Conservation (phyloP, 2,113 vertebrate species). For the Paramormyrops kingsleyae region DNA sequence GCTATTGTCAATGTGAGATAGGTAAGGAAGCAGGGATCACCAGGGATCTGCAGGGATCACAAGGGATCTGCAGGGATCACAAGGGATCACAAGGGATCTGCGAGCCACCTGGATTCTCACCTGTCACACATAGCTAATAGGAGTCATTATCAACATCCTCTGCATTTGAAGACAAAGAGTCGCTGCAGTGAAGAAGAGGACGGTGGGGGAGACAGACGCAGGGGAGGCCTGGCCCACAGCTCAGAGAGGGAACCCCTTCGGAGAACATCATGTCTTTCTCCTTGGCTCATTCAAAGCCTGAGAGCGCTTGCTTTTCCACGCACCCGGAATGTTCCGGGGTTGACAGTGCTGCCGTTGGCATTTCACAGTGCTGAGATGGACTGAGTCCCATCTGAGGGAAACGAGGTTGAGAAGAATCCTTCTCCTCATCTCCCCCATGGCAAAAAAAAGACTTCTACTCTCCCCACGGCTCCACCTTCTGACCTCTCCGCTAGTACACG, state of each 20-base stretch:
- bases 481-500: slow-evolving; percentile 68
- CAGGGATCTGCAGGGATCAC: neutral
- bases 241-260: neutral
- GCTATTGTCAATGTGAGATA: neutral
- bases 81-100: neutral
- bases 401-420: neutral
- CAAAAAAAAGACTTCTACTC: neutral
- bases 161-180: neutral
- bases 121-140: slow-evolving; percentile 1
- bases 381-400: neutral
- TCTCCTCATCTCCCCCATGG: neutral
- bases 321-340: neutral
- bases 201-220: neutral
- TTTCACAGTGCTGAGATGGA: slow-evolving; percentile 18
- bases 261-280: neutral
- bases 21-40: neutral
- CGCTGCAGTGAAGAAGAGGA: neutral
- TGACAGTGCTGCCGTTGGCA: neutral
- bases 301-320: neutral
- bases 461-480: neutral
- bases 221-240: neutral
- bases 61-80: neutral
- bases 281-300: neutral
- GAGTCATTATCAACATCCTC: neutral
- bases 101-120: neutral